Base-by-base conservation (phyloP, 1,140 invertebrate species). In the Brachionus koreanus region DNA sequence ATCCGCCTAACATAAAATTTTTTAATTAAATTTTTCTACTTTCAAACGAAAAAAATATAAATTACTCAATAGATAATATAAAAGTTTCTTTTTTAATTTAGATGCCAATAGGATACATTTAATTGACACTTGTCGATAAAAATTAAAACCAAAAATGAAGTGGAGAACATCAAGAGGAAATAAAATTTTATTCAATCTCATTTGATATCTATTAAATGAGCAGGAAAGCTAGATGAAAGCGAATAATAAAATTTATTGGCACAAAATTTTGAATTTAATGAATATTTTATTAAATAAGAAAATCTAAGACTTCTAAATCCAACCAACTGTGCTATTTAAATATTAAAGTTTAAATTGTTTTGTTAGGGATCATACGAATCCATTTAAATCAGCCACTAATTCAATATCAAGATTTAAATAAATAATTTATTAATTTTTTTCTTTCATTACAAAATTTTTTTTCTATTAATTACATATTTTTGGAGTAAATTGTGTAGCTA, bases 241-340 rank as follows among this genome's bases (percentile, higher is more conserved):
- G n/a, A n/a, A n/a, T n/a, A n/a, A n/a, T n/a, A 57, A 57, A 57
- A 57, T 57, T 25, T 42, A 3, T 13, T 42, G 19, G 49, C 4
- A 57, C 1, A 23, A 57, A 19, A 57, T 57, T 57, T 9, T 57
- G 49, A 19, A 57, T 57, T 57, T 57, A 57, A 25, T 57, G 19
- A 42, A 19, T 57, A 19, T 57, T 57, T 57, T 57, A 57, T 57
- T 57, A n/a, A 57, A 57, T 57, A 57, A 57, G 9, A n/a, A 57
- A 57, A 57, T 57, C n/a, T 57, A 57, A 57, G 49, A 23, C 49
- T 57, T 57, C 49, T 7, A 57, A 57, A 57, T 19, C 49, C 49
- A 57, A 23, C 49, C 49, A 57, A 57, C 49, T 57, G 49, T 57
- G 49, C 49, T 57, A 57, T 57, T 57, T 57, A 57, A 57, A 57